These are phyloP conservation scores for Ligdia adustata DNA, from an alignment of 2,888 invertebrate species.

Conservation along the genomic window DNA sequence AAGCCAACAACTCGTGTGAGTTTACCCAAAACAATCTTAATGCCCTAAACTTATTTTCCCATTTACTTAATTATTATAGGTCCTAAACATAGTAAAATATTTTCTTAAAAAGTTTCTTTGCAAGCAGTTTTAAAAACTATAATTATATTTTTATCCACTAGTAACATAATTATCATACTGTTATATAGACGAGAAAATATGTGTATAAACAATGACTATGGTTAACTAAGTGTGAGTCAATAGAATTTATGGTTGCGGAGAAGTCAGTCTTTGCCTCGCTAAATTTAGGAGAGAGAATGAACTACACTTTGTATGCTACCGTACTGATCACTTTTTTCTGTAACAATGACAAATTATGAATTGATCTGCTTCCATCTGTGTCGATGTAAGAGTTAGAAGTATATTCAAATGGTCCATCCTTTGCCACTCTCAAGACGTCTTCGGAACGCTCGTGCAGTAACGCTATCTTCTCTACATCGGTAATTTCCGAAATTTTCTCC, in stretches of 20 bases:
- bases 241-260: conserved; percentile 55
- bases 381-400: conserved; percentile 3
- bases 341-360: background rate
- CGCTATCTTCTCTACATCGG: conserved; percentile 35
- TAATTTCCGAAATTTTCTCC: conserved; percentile 55
- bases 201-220: conserved; percentile 40
- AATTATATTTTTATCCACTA: conserved; percentile 35
- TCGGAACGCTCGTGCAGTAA: conserved; percentile 24
- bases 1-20: conserved; percentile 54
- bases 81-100: conserved; percentile 53
- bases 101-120: conserved; percentile 56
- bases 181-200: conserved; percentile 24
- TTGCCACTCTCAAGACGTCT: conserved; percentile 6
- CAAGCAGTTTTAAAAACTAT: conserved; percentile 49
- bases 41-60: conserved; percentile 33
- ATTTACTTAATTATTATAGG: conserved; percentile 42
- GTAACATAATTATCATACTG: conserved; percentile 26
- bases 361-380: background rate
- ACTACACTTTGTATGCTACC: conserved; percentile 64
- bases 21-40: conserved; percentile 45
- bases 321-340: conserved; percentile 23
- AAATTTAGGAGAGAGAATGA: conserved; percentile 63
- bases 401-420: background rate
- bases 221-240: conserved; percentile 44
- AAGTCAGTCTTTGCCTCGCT: conserved; percentile 82